These are phyloP conservation scores for Jordanella pulchra DNA, from an alignment of 2,797 vertebrate species.

Conservation along the genomic window DNA sequence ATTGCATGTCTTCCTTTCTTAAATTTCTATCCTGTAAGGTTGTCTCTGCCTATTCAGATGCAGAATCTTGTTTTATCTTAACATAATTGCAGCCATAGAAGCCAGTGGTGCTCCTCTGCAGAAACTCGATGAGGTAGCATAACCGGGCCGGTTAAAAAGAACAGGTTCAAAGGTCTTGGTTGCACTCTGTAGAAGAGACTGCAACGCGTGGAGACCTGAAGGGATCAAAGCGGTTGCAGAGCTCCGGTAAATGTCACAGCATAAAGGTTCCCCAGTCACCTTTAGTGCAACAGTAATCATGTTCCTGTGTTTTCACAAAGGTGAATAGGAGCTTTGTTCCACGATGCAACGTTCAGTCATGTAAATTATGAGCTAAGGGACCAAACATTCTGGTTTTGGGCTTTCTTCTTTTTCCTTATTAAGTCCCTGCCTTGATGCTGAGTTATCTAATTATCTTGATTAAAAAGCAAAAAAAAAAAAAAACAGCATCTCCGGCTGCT, in stretches of 20 bases:
- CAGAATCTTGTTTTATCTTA: neutral
- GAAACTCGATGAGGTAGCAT: neutral
- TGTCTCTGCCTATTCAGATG: neutral
- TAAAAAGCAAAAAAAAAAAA: neutral
- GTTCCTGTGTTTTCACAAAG: neutral
- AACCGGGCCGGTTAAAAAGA: neutral
- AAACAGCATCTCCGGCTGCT: neutral
- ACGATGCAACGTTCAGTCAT: neutral
- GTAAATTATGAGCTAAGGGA: neutral
- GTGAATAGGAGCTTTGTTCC: neutral
- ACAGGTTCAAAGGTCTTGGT: constrained; percentile 30
- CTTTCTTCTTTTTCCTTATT: neutral
- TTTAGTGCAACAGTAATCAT: neutral
- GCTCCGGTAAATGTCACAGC: constrained; percentile 1
- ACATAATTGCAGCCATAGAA: neutral
- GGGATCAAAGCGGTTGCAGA: constrained; percentile 43
- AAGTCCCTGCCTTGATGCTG: neutral
- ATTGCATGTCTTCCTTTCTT: constrained; percentile 1
- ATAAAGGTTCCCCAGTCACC: constrained; percentile 16
- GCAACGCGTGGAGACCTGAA: constrained; percentile 11
- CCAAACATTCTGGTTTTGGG: neutral
- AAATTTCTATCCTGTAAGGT: neutral
- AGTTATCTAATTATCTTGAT: neutral
- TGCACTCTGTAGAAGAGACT: constrained; percentile 9
- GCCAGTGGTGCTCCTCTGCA: neutral